phyloP scores from a whole-genome alignment of 2,113 vertebrate species.

The Heterotilapia buettikoferi region DNA sequence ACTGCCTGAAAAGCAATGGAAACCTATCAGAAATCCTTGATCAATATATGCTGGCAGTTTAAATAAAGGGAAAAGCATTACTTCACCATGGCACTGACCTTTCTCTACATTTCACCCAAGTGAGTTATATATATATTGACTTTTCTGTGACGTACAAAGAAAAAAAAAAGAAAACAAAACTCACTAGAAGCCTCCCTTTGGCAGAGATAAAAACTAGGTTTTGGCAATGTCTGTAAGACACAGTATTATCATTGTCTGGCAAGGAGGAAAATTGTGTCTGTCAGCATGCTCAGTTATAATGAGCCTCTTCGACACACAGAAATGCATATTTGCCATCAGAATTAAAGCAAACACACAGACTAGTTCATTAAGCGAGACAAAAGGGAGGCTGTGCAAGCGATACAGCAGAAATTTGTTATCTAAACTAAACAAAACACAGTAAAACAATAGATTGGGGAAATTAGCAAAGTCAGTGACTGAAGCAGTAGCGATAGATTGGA shows the following conservation, averaged over 20 bases:
- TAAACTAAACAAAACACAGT: not conserved
- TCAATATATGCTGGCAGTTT: not conserved
- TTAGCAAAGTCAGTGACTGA: not conserved
- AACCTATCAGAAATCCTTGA: not conserved
- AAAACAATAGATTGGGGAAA: not conserved
- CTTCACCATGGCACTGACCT: not conserved
- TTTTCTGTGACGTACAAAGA: not conserved
- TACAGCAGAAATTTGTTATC: not conserved
- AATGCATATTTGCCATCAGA: not conserved
- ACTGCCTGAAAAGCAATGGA: not conserved
- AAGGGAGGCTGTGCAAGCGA: not conserved
- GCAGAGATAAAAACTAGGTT: not conserved
- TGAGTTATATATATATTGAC: not conserved
- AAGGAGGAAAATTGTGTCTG: not conserved
- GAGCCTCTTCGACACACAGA: not conserved
- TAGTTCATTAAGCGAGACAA: not conserved
- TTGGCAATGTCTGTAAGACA: not conserved
- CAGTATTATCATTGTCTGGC: not conserved
- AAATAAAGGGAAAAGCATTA: not conserved
- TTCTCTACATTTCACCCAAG: not conserved
- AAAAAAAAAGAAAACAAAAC: not conserved
- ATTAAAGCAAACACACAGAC: not conserved
- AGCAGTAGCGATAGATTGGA: not conserved
- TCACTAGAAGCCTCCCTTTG: not conserved
- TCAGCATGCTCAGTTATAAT: not conserved